phyloP scores from a whole-genome alignment of 2,888 invertebrate genomes.

The Heliothis peltigera region DNA sequence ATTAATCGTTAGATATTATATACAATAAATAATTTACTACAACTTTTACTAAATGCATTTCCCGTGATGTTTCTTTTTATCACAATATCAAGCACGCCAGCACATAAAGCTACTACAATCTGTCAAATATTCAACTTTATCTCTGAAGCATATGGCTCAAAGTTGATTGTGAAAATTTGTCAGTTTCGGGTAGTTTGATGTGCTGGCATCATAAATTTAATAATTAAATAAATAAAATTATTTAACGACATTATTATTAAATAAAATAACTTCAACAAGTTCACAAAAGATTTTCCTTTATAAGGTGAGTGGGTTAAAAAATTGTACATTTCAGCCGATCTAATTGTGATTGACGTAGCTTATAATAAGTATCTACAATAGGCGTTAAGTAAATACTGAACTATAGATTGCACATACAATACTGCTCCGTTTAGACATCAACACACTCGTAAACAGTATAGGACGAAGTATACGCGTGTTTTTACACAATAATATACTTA shows the following conservation, averaged over 20 bases:
- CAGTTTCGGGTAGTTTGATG: too few relatives aligned
- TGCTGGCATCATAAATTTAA: too few relatives aligned
- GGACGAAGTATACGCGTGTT: conserved; percentile 41
- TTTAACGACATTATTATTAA: conserved; percentile 14
- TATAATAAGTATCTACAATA: conserved; percentile 44
- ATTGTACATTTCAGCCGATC: conserved; percentile 19
- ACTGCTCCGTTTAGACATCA: conserved; percentile 45
- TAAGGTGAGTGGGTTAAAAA: conserved; percentile 15
- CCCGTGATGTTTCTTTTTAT: conserved; percentile 33
- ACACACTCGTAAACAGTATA: conserved; percentile 31
- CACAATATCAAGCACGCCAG: conserved; percentile 19
- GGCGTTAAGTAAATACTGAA: conserved; percentile 51
- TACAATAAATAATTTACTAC: conserved; percentile 17
- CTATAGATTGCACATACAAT: conserved; percentile 51
- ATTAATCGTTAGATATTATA: conserved; percentile 19
- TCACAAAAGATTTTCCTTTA: conserved; percentile 28
- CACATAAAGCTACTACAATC: too few relatives aligned
- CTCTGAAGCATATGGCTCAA: too few relatives aligned
- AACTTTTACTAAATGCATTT: conserved; percentile 52
- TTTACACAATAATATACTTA: conserved; percentile 29
- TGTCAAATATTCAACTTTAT: too few relatives aligned
- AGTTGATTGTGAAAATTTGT: too few relatives aligned
- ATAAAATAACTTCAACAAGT: conserved; percentile 11
- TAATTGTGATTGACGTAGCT: conserved; percentile 38
- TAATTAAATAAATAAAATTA: conserved; percentile 8